Conservation (phyloP, 2,797 vertebrate species). For the Spinibarbus caldwelli region DNA sequence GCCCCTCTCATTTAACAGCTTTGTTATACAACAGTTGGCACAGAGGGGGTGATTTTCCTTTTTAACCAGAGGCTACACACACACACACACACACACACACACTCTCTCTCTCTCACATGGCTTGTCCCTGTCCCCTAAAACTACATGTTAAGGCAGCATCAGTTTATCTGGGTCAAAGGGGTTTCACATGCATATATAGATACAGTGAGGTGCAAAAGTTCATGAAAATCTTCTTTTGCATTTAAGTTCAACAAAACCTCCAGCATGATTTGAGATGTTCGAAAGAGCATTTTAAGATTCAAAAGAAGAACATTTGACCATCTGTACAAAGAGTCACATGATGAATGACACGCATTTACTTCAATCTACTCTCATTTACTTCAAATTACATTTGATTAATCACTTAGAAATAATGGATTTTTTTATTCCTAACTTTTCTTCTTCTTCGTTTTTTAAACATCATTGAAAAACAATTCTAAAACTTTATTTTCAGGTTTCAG, state of each 20-base stretch:
- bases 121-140: not conserved
- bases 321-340: not conserved
- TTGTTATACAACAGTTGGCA: slow-evolving; percentile 8
- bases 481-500: not conserved
- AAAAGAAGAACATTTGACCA: not conserved
- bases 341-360: too few relatives aligned
- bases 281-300: not conserved
- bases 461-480: not conserved
- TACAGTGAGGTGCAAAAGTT: not conserved
- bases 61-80: not conserved
- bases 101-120: too few relatives aligned
- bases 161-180: not conserved
- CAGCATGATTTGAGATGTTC: not conserved
- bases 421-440: not conserved
- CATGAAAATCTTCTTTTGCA: not conserved
- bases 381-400: not conserved
- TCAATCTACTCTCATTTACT: not conserved
- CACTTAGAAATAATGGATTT: not conserved
- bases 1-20: not conserved
- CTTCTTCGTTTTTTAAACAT: too few relatives aligned
- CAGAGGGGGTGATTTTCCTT: not conserved
- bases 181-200: not conserved
- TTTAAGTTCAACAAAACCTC: not conserved
- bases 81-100: not conserved
- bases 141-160: not conserved